A percentile compares a stretch with the other conserved stretches of the same genome.
Conservation (phyloP, 2,797 vertebrate species). For the Argentina silus region DNA sequence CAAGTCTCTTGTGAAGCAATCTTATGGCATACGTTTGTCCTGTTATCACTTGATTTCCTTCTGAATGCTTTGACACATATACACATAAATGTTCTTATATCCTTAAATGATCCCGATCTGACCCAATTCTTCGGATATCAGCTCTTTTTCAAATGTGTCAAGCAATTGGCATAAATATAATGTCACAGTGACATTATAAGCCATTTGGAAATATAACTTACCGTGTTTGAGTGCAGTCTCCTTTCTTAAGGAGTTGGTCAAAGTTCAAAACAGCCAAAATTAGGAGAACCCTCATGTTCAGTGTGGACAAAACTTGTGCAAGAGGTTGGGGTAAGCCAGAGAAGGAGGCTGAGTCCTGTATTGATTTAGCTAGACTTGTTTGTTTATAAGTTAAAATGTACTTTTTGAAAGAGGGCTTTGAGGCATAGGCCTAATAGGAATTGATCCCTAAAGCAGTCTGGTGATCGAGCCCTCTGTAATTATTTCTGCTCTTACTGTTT, state of each 20-base stretch:
- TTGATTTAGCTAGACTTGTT: conserved; percentile 71
- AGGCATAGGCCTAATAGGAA: conserved; percentile 43
- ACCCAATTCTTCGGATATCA: too few species aligned
- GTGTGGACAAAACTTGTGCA: conserved; percentile 38
- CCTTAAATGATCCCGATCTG: background rate
- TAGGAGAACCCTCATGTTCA: conserved; percentile 68
- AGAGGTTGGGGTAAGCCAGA: conserved; percentile 24
- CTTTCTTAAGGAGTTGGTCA: conserved; percentile 45
- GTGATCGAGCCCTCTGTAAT: background rate
- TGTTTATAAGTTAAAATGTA: conserved; percentile 77
- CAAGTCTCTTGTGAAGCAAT: too few species aligned
- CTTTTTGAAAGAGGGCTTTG: conserved; percentile 32
- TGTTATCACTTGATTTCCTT: background rate
- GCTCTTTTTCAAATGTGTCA: too few species aligned
- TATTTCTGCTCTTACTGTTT: background rate
- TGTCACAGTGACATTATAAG: too few species aligned
- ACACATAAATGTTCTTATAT: too few species aligned
- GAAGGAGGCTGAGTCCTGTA: conserved; percentile 42
- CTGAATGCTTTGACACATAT: background rate
- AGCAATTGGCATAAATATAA: background rate
- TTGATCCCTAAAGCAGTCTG: background rate
- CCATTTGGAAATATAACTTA: conserved; percentile 51
- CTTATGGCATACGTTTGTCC: background rate
- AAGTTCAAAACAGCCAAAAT: conserved; percentile 56
- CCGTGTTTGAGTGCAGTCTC: conserved; percentile 54